Percentiles rank a stretch among this genome's conserved stretches.
These are phyloP conservation scores for Eupithecia insigniata DNA, from an alignment of 2,888 invertebrate genomes.

Conservation along the genomic window DNA sequence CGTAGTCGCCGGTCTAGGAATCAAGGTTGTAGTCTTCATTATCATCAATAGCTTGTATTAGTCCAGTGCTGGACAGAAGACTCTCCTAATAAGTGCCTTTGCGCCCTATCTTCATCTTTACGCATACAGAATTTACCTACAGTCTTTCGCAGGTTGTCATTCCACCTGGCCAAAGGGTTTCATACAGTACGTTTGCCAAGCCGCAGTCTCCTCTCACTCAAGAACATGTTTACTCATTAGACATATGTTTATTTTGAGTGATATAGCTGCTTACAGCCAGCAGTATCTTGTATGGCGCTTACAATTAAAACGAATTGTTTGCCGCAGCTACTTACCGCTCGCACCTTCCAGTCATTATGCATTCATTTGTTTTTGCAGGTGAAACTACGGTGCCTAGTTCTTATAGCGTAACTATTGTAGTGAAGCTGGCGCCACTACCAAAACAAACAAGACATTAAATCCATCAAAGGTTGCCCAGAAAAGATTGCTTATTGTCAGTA, in stretches of 20 bases:
- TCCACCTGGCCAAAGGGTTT: too few species aligned
- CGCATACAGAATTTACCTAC: too few species aligned
- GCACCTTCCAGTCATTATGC: conserved; percentile 71
- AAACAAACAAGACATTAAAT: background rate
- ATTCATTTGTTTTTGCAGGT: conserved; percentile 65
- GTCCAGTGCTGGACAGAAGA: too few species aligned
- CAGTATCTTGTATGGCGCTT: conserved; percentile 56
- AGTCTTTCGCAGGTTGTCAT: too few species aligned
- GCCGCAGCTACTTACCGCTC: conserved; percentile 68
- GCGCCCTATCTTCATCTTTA: too few species aligned
- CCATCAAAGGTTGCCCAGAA: background rate
- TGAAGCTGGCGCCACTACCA: background rate
- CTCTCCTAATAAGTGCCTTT: too few species aligned
- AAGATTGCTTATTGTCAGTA: background rate
- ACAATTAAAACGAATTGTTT: conserved; percentile 68
- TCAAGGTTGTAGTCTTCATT: too few species aligned
- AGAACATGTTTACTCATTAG: background rate
- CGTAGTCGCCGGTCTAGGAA: too few species aligned
- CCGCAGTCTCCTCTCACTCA: background rate
- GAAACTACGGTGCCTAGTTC: conserved; percentile 34
- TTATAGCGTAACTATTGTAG: conserved; percentile 28
- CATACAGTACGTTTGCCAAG: too few species aligned
- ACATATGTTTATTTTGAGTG: conserved; percentile 4
- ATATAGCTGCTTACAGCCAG: conserved; percentile 1
- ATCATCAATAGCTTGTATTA: too few species aligned